phyloP scores from a whole-genome alignment of 2,888 invertebrate species.

The Lissonota sp. region DNA sequence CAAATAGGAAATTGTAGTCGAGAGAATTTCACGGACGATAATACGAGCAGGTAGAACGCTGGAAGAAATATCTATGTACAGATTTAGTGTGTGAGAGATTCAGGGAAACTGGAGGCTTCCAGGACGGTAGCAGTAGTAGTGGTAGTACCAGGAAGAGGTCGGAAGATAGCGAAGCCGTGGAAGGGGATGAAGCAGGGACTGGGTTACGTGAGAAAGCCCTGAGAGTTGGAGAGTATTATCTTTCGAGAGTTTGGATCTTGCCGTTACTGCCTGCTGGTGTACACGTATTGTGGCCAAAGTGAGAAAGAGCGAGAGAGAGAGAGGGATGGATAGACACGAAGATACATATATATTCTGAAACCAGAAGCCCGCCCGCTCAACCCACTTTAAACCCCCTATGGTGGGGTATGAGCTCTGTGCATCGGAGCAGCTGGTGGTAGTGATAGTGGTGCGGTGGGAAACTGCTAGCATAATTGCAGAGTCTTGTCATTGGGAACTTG shows the following conservation, averaged over 20 bases:
- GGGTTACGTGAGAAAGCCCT: slow-evolving; percentile 62
- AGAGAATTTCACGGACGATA: slow-evolving; percentile 42
- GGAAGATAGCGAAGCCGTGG: slow-evolving; percentile 25
- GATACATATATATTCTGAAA: slow-evolving; percentile 25
- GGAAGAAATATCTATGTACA: slow-evolving; percentile 32
- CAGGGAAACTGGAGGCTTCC: slow-evolving; percentile 1
- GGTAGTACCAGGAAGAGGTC: slow-evolving; percentile 5
- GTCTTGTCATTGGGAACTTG: slow-evolving; percentile 78
- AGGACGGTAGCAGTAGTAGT: no score
- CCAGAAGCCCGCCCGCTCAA: slow-evolving; percentile 46
- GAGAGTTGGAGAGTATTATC: slow-evolving; percentile 64
- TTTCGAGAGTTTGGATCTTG: slow-evolving; percentile 63
- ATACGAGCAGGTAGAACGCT: slow-evolving; percentile 32
- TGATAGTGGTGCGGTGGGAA: slow-evolving; percentile 53
- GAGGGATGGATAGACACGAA: neutral
- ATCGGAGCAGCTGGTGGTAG: slow-evolving; percentile 35
- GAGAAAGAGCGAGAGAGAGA: slow-evolving; percentile 1
- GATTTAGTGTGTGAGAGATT: neutral
- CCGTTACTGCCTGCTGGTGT: slow-evolving; percentile 40
- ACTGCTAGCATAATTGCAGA: slow-evolving; percentile 78
- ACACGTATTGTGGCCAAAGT: slow-evolving; percentile 28
- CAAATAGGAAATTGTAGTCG: slow-evolving; percentile 53
- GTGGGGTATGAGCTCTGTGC: neutral
- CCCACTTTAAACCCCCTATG: slow-evolving; percentile 19
- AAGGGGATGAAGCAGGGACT: neutral